These are phyloP conservation scores for Fratercula arctica DNA, from an alignment of 2,797 vertebrate genomes.

Conservation along the genomic window DNA sequence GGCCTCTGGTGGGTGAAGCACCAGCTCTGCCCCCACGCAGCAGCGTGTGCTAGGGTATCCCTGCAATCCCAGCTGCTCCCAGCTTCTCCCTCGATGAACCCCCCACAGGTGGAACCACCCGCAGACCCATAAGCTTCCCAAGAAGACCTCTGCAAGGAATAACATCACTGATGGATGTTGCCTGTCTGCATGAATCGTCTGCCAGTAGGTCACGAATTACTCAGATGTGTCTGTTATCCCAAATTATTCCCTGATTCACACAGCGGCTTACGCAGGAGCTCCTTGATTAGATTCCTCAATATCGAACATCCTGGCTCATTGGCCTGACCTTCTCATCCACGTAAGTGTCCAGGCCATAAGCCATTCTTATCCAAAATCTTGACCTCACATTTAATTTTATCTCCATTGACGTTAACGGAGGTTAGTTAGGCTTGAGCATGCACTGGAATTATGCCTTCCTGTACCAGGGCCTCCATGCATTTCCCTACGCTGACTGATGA, in stretches of 20 bases:
- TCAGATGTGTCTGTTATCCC: constrained; percentile 48
- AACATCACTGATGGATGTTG: constrained; percentile 9
- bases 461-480: neutral
- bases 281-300: constrained; percentile 60
- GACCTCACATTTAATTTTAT: constrained; percentile 60
- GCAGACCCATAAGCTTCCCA: neutral
- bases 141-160: neutral
- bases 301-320: neutral
- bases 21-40: neutral
- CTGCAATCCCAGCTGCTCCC: neutral
- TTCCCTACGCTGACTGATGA: constrained; percentile 24
- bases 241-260: constrained; percentile 57
- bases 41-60: fast-evolving
- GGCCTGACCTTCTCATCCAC: constrained; percentile 20
- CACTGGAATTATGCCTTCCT: constrained; percentile 12
- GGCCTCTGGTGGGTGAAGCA: neutral
- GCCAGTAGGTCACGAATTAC: constrained; percentile 58
- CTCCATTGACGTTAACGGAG: constrained; percentile 26
- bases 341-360: constrained; percentile 16
- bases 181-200: constrained; percentile 4
- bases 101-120: neutral
- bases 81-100: neutral
- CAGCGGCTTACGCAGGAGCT: constrained; percentile 48
- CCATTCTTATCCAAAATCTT: constrained; percentile 63
- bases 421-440: neutral